Conservation (phyloP, 2,797 vertebrate species). For the Propithecus perrieri region DNA sequence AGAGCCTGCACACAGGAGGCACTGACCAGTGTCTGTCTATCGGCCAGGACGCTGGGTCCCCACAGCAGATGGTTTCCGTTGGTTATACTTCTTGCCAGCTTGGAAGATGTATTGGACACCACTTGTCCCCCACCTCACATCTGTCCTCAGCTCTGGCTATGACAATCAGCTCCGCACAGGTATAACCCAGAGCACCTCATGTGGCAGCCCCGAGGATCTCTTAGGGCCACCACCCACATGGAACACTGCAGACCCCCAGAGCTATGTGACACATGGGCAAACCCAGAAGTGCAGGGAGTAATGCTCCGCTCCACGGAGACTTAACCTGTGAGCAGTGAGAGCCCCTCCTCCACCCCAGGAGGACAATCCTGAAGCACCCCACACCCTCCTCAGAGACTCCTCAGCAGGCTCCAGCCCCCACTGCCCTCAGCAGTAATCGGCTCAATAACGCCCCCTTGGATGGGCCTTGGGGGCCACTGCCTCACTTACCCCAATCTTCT, state of each 20-base stretch:
- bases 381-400: not conserved
- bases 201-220: not conserved
- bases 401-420: not conserved
- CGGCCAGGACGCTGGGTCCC: accelerated
- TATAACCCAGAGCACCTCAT: not conserved
- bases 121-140: not conserved
- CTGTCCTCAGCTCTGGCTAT: not conserved
- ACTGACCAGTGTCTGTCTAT: accelerated
- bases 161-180: not conserved
- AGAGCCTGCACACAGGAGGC: not conserved
- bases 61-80: not conserved
- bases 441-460: accelerated
- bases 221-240: not conserved
- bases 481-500: not conserved
- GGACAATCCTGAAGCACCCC: not conserved
- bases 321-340: no score
- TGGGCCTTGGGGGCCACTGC: not conserved
- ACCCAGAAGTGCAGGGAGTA: accelerated
- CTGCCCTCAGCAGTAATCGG: not conserved
- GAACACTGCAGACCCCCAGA: not conserved
- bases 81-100: not conserved
- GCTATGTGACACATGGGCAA: not conserved
- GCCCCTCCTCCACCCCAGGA: not conserved
- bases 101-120: not conserved
- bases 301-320: accelerated